These are phyloP conservation scores for Micoletzkya japonica DNA, from an alignment of 2,888 invertebrate species.

Conservation along the genomic window DNA sequence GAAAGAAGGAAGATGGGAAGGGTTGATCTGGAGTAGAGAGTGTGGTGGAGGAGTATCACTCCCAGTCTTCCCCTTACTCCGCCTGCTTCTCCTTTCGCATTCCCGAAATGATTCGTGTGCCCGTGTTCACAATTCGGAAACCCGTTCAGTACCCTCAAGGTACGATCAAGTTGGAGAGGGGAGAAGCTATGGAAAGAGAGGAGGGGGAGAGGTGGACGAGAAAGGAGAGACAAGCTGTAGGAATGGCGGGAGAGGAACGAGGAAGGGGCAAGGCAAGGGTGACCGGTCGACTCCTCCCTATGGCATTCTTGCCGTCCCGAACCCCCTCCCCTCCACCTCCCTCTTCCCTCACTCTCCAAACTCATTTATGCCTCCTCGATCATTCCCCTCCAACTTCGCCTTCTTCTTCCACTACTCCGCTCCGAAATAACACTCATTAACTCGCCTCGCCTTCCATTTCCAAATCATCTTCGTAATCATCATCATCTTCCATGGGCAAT, in stretches of 20 bases:
- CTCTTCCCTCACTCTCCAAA: no score
- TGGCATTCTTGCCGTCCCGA: constrained; percentile 33
- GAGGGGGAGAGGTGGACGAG: constrained; percentile 18
- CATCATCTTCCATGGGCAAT: no score
- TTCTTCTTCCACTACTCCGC: no score
- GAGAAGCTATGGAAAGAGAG: constrained; percentile 27
- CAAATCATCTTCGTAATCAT: no score
- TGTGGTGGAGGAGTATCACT: background rate
- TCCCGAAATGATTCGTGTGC: constrained; percentile 15
- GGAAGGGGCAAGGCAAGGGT: constrained; percentile 35
- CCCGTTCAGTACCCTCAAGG: constrained; percentile 25
- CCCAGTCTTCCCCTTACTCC: background rate
- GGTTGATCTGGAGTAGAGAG: background rate
- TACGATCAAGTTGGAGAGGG: constrained; percentile 26
- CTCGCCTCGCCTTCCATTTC: no score
- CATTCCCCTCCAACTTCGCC: constrained; percentile 21
- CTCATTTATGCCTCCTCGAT: constrained; percentile 21
- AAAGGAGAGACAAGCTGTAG: constrained; percentile 11
- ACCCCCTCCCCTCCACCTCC: constrained; percentile 31
- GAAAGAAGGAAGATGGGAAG: no score
- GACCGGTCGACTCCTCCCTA: constrained; percentile 38
- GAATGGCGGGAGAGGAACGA: constrained; percentile 33
- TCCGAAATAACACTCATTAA: no score
- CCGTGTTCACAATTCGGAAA: constrained; percentile 27
- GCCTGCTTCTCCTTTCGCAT: background rate